Conservation (phyloP, 1,140 invertebrate species). For the Samia ricini region DNA sequence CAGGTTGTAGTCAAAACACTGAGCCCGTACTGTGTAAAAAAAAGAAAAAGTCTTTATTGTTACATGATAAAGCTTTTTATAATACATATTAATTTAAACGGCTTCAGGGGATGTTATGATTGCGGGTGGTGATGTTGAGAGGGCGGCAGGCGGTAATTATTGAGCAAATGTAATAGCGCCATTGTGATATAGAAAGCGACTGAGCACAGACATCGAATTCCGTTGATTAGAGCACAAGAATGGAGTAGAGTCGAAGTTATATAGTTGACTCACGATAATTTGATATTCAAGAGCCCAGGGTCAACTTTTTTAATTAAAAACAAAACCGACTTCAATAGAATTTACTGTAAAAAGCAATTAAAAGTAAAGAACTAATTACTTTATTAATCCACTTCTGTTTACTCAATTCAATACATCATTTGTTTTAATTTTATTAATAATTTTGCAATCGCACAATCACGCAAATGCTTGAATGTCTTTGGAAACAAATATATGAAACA, state of each 20-base stretch:
- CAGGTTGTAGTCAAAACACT: too few relatives aligned
- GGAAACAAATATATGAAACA: too few relatives aligned
- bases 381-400: too few relatives aligned
- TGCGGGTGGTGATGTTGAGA: constrained; percentile 20
- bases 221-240: constrained; percentile 60
- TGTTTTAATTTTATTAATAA: too few relatives aligned
- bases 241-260: constrained; percentile 29
- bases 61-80: not conserved
- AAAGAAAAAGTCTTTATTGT: not conserved
- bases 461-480: too few relatives aligned
- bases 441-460: too few relatives aligned
- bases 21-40: not conserved
- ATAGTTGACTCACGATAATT: not conserved
- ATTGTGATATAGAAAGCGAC: constrained; percentile 61
- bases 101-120: not conserved
- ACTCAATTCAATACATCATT: too few relatives aligned
- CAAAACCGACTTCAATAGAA: too few relatives aligned
- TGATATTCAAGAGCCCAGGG: too few relatives aligned
- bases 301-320: too few relatives aligned
- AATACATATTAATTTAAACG: not conserved
- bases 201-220: constrained; percentile 43
- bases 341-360: too few relatives aligned
- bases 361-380: too few relatives aligned
- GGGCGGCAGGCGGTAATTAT: constrained; percentile 56
- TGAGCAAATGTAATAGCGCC: constrained; percentile 72